Conservation (phyloP, 2,797 vertebrate genomes). For the Urophycis tenuis region DNA sequence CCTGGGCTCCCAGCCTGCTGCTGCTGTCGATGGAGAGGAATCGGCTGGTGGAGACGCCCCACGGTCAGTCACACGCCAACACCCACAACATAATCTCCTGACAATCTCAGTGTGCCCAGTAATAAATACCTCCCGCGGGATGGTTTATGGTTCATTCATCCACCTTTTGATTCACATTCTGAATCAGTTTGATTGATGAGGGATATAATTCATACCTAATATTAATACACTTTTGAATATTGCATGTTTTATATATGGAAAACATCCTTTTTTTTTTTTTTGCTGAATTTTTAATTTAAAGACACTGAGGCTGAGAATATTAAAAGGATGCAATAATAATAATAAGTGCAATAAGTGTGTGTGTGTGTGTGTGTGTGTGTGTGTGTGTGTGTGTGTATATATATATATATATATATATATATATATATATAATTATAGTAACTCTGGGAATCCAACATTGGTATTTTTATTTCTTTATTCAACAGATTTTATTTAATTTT, state of each 20-base stretch:
- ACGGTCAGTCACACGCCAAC: conserved; percentile 67
- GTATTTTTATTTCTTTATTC: too few relatives aligned
- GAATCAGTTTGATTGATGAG: neutral
- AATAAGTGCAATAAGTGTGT: neutral
- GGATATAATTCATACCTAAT: neutral
- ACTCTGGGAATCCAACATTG: too few relatives aligned
- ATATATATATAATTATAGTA: neutral
- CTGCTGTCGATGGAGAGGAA: conserved; percentile 76
- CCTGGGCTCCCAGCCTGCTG: conserved; percentile 73
- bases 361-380: neutral
- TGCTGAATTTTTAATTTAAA: too few relatives aligned
- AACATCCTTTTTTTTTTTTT: neutral
- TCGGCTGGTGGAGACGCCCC: conserved; percentile 69
- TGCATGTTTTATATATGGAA: neutral
- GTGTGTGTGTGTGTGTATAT: neutral
- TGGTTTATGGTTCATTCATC: neutral
- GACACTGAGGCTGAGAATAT: too few relatives aligned
- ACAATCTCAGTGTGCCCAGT: neutral
- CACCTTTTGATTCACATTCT: too few relatives aligned
- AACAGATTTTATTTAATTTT: neutral
- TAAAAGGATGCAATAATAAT: too few relatives aligned
- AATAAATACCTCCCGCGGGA: conserved; percentile 4
- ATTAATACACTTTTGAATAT: neutral
- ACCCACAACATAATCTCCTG: conserved; percentile 13
- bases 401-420: neutral